Evolutionary conservation across 2,113 vertebrate species (phyloP).

Genomic region (Tursiops truncatus): DNA sequence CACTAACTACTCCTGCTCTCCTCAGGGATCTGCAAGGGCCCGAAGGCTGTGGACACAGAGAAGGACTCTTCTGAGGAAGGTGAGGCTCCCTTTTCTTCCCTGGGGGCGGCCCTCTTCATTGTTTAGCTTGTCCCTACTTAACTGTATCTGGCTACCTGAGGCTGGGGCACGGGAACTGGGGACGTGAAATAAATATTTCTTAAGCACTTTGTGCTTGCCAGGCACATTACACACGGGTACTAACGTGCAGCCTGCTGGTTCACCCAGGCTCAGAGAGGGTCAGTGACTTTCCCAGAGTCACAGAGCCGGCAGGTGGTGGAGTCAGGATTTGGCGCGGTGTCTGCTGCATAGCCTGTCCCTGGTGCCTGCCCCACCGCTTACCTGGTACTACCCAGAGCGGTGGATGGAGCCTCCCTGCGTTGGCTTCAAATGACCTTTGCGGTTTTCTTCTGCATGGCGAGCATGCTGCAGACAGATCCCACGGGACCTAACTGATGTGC

Average conservation of each 20-base stretch:
- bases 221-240: neutral
- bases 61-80: slow-evolving; percentile 78
- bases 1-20: neutral
- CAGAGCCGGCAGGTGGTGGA: neutral
- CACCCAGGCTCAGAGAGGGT: neutral
- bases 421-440: neutral
- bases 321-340: accelerated
- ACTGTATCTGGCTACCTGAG: neutral
- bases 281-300: neutral
- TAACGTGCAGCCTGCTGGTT: neutral
- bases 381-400: neutral
- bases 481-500: no score
- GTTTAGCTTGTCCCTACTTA: neutral
- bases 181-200: neutral
- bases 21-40: slow-evolving; percentile 52
- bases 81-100: slow-evolving; percentile 19
- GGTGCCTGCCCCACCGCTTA: accelerated
- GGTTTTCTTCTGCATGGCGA: neutral
- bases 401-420: neutral
- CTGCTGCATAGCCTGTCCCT: neutral
- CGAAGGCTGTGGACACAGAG: slow-evolving; percentile 5
- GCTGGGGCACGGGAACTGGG: neutral
- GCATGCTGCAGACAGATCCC: neutral
- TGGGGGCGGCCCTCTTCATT: neutral
- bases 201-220: neutral